These are phyloP conservation scores for Macrochelys suwanniensis DNA, from an alignment of 2,797 vertebrate species.

Conservation along the genomic window DNA sequence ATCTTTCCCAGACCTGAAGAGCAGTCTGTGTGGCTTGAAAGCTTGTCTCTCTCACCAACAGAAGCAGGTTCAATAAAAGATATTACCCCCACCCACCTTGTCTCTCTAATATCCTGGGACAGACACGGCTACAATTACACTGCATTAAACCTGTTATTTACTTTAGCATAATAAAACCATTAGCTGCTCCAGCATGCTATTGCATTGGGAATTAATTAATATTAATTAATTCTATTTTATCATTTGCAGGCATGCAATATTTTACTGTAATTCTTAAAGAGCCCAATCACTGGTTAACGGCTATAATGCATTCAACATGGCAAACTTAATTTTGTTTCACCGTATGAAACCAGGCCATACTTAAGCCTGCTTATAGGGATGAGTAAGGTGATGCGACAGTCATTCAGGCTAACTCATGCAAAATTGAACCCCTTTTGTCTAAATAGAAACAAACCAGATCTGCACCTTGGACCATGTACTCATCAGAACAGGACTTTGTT, in stretches of 20 bases:
- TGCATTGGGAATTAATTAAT: not conserved
- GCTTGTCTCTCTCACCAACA: too few species aligned
- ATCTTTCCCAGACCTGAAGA: too few species aligned
- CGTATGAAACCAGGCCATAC: accelerated
- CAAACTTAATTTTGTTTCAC: not conserved
- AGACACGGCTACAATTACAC: too few species aligned
- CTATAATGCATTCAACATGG: too few species aligned
- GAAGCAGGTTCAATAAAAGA: too few species aligned
- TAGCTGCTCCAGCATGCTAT: not conserved
- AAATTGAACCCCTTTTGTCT: not conserved
- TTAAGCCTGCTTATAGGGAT: too few species aligned
- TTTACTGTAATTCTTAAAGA: not conserved
- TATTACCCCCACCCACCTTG: too few species aligned
- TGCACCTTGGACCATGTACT: not conserved
- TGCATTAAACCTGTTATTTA: not conserved
- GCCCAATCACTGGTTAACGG: accelerated
- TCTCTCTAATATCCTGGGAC: too few species aligned
- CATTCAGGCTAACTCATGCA: accelerated
- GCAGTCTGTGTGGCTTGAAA: too few species aligned
- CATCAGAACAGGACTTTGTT: not conserved
- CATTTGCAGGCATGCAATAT: not conserved
- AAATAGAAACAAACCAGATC: not conserved
- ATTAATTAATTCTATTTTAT: not conserved
- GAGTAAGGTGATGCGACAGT: not conserved
- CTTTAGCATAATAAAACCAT: not conserved